Evolutionary conservation across 2,888 invertebrate genomes (phyloP), one percentile per base, ranked within the genome.

Genomic region (Dilophus febrilis): DNA sequence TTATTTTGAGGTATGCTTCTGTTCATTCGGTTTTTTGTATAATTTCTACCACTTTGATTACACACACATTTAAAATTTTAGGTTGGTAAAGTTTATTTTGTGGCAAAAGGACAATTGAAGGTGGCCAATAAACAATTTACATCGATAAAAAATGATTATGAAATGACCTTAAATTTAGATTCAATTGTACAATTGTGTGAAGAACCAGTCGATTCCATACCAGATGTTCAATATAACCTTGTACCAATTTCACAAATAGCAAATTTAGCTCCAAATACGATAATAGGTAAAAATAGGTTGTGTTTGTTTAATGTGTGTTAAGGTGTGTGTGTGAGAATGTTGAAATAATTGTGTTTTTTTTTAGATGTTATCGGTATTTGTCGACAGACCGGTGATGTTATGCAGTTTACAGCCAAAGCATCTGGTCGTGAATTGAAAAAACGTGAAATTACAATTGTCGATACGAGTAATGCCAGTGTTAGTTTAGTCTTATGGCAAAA

Each of bases 121-220:
- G 74, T 85, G 2, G 95, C 97, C 0, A 95, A 98, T 61, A 94
- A 91, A 55, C 80, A 85, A 54, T 98, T 71, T 59, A 71, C 73
- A 27, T 71, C 67, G 29, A 59, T 92, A 6, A 84, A 85, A 48
- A 91, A 95, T 56, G 95, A 97, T 56, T 98, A 95, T 53, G 98
- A 99, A 60, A 83, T 99, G 79, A 81, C 87, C 2, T 76, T 95
- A 53, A 75, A 67, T 11, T 61, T 64, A 7, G 90, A 94, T 34
- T 80, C 88, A 0, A 67, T 68, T 1, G 66, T 74, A 1, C 66
- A 70, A 4, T 64, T 64, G 43, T 74, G 73, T 47, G 64, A 62
- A 44, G 76, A 73, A 19, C 74, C 73, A 32, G 55, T 61, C 1
- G 55, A 62, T 1, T 69, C 72, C 2, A 74, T 92, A 50, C 92